Conservation (phyloP, 2,797 vertebrate species). For the Bovichtus variegatus region DNA sequence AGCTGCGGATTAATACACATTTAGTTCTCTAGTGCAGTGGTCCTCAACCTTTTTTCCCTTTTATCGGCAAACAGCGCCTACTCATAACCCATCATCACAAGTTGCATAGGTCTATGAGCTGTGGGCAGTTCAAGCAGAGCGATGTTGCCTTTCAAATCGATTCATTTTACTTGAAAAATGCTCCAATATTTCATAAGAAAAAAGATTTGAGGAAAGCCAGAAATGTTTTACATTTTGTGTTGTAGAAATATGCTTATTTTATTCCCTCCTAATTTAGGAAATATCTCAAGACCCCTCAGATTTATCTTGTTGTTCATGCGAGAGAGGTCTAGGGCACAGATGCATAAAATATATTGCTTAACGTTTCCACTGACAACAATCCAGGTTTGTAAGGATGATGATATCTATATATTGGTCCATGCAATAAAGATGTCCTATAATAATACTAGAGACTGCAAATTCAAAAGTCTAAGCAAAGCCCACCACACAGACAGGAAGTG, state of each 20-base stretch:
- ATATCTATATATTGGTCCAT: neutral
- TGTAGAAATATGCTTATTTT: neutral
- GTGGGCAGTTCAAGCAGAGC: neutral
- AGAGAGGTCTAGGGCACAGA: neutral
- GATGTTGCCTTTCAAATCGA: neutral
- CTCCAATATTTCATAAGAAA: neutral
- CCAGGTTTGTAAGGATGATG: slow-evolving; percentile 4
- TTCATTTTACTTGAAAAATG: neutral
- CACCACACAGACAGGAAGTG: slow-evolving; percentile 26
- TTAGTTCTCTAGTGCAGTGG: neutral
- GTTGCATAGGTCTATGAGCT: neutral
- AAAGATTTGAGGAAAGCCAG: neutral
- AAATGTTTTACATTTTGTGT: neutral
- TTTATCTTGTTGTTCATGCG: neutral
- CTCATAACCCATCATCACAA: neutral
- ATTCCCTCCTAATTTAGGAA: neutral
- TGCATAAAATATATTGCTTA: neutral
- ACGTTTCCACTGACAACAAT: slow-evolving; percentile 2
- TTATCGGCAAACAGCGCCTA: neutral
- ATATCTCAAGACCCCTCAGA: neutral
- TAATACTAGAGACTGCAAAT: neutral
- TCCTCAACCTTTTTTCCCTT: neutral
- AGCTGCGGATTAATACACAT: neutral
- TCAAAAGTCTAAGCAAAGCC: neutral
- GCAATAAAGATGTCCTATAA: neutral